Evolutionary conservation across 2,113 vertebrate species (phyloP), one percentile per base, ranked within the genome.

Genomic region (Pangasianodon hypophthalmus): DNA sequence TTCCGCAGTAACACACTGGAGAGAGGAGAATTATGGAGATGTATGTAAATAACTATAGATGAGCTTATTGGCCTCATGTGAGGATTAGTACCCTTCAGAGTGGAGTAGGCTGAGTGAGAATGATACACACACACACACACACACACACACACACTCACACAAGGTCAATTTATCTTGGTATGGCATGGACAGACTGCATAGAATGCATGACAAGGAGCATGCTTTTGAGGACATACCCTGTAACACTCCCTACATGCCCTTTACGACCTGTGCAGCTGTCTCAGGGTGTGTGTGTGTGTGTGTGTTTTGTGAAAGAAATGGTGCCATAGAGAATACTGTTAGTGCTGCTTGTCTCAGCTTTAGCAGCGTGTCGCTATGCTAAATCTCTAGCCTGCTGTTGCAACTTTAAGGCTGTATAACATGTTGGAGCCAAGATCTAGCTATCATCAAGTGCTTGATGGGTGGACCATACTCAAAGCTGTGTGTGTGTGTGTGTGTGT

Each of bases 1-100:
- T 92, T 92, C 91, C 91, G 89, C 92, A 93, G 94, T 94, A 95
- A 94, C 95, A 94, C 93, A 94, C 93, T 91, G 92, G 92, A 91
- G 92, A 94, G 94, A 95, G 94, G 93, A 92, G 90, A 95, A 95
- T 95, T 94, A 95, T 95, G 95, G 92, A 96, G 93, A 96, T 96
- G 87, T 95, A 95, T 96, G 95, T 93, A 94, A 95, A 95, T 95
- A 92, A 64, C 19, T 60, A 92, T 90, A 91, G 93, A 95, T 92
- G 92, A 94, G 92, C 93, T 93, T 91, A 93, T 92, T 91, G 93
- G 94, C 92, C 92, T 84, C 93, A 89, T 91, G 90, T 94, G 94
- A 92, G 94, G 93, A 95, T 95, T 93, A 95, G 93, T 94, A 93
- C 94, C 93, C 93, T 94, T 92, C 14, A 90, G 93, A 91, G 92